A percentile compares a stretch with the other conserved stretches of the same genome.
phyloP scores from a whole-genome alignment of 2,797 vertebrate genomes.

The Diglossa cyanea region DNA sequence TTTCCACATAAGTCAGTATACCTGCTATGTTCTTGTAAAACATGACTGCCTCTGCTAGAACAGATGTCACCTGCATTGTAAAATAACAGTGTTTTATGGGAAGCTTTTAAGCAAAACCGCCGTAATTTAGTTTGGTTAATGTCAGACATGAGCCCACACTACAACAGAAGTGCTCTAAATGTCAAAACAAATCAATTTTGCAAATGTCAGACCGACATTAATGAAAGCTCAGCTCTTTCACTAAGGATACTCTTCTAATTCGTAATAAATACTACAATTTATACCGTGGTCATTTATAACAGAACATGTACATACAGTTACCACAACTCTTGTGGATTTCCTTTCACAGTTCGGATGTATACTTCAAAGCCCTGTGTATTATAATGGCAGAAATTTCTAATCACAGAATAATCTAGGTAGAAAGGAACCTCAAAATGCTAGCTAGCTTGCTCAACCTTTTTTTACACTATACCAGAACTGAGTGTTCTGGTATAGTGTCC shows the following conservation, averaged over 20 bases:
- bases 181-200: slow-evolving; percentile 78
- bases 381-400: neutral
- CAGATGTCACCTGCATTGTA: neutral
- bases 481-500: neutral
- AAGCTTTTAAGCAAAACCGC: slow-evolving; percentile 63
- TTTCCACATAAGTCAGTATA: neutral
- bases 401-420: neutral
- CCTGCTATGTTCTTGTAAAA: neutral
- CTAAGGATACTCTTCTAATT: slow-evolving; percentile 39
- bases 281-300: neutral
- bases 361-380: neutral
- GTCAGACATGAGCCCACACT: slow-evolving; percentile 57
- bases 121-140: slow-evolving; percentile 70
- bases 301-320: neutral
- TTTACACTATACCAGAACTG: neutral
- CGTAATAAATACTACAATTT: slow-evolving; percentile 29
- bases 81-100: slow-evolving; percentile 35
- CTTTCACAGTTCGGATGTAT: neutral
- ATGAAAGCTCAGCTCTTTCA: slow-evolving; percentile 57
- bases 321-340: neutral
- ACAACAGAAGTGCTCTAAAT: slow-evolving; percentile 70
- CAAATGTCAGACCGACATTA: slow-evolving; percentile 70
- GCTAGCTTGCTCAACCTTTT: neutral
- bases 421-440: neutral
- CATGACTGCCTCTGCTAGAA: neutral